These are phyloP conservation scores for Eristalinus sepulchralis DNA, from an alignment of 2,888 invertebrate species.

Conservation along the genomic window DNA sequence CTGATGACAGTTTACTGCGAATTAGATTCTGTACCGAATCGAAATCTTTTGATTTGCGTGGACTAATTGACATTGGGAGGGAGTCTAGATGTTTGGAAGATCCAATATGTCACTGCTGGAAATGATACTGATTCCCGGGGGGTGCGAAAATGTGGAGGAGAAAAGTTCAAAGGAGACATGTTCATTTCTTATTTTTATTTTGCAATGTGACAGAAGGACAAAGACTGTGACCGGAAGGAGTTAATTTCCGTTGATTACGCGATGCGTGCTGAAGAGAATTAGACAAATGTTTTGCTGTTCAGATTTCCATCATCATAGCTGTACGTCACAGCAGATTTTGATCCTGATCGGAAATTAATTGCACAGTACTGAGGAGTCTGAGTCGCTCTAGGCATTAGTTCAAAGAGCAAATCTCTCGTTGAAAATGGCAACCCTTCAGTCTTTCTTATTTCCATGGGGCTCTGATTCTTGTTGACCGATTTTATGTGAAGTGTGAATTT, in stretches of 20 bases:
- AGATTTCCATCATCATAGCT: not conserved
- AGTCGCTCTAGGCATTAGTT: not conserved
- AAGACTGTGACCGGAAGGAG: constrained; percentile 47
- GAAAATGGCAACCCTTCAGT: too few relatives aligned
- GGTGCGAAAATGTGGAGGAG: not conserved
- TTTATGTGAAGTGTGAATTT: too few relatives aligned
- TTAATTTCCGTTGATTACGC: constrained; percentile 45
- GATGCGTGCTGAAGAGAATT: not conserved
- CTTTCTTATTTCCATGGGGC: not conserved
- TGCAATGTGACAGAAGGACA: constrained; percentile 5
- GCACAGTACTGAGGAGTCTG: not conserved
- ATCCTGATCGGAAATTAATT: not conserved
- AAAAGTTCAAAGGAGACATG: constrained; percentile 44
- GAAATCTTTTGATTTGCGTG: constrained; percentile 33
- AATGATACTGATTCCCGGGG: not conserved
- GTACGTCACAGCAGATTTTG: not conserved
- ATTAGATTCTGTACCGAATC: constrained; percentile 32
- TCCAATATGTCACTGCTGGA: not conserved
- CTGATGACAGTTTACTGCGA: constrained; percentile 22
- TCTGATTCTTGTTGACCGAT: too few relatives aligned
- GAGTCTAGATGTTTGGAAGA: constrained; percentile 6
- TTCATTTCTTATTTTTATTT: not conserved
- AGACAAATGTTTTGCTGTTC: not conserved
- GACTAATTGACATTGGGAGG: constrained; percentile 36
- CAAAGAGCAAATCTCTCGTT: too few relatives aligned